phyloP scores from a whole-genome alignment of 1,140 invertebrate species.

The Heliothis virescens region DNA sequence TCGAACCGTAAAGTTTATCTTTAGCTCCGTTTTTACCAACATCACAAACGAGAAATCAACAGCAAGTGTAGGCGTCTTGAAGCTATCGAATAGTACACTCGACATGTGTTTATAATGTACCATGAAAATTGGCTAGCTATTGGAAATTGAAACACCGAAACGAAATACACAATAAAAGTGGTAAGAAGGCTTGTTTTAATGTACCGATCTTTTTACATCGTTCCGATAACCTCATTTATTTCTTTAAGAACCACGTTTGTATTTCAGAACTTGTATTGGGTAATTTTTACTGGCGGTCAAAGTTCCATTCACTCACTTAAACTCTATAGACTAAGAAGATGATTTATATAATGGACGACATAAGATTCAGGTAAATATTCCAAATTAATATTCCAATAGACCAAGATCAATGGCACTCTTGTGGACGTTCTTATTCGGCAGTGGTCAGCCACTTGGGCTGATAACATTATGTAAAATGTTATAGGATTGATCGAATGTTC shows the following conservation, averaged over 20 bases:
- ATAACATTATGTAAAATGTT: too few relatives aligned
- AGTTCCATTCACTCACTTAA: too few relatives aligned
- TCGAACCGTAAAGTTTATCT: too few relatives aligned
- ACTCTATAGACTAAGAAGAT: too few relatives aligned
- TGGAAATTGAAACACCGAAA: constrained; percentile 48
- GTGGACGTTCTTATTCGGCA: too few relatives aligned
- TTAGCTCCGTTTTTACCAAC: neutral
- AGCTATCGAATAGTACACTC: constrained; percentile 19
- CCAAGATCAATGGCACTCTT: too few relatives aligned
- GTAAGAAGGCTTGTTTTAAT: constrained; percentile 39
- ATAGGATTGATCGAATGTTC: too few relatives aligned
- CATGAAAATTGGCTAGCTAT: constrained; percentile 51
- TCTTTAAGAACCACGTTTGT: constrained; percentile 13
- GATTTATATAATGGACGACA: too few relatives aligned
- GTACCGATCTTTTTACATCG: neutral
- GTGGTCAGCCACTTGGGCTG: too few relatives aligned
- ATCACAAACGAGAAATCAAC: constrained; percentile 36
- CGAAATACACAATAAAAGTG: constrained; percentile 46
- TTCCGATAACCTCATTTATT: constrained; percentile 15
- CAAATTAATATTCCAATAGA: too few relatives aligned
- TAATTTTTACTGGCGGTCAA: too few relatives aligned
- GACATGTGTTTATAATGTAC: constrained; percentile 50
- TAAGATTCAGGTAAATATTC: too few relatives aligned
- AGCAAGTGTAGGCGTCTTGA: constrained; percentile 21
- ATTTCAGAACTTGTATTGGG: neutral